Evolutionary conservation across 2,113 vertebrate species (phyloP).

Genomic region (Apodemus speciosus): DNA sequence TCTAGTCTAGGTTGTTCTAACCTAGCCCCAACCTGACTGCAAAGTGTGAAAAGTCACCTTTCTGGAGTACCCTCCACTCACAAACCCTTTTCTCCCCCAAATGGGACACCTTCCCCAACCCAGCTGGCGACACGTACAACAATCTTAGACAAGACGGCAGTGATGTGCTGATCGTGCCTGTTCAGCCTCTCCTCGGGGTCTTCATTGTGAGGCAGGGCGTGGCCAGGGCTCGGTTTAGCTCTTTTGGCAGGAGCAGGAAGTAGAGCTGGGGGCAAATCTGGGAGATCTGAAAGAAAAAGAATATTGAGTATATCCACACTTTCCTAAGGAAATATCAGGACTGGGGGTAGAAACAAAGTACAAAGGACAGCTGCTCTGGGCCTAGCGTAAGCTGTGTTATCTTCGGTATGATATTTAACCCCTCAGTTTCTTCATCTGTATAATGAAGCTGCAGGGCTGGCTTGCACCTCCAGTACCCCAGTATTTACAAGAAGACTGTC

Average conservation of each 20-base stretch:
- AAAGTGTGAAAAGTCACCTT: not conserved
- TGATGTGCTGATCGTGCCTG: conserved; percentile 92
- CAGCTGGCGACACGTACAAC: conserved; percentile 86
- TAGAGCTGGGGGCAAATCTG: conserved; percentile 91
- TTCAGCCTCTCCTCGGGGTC: conserved; percentile 90
- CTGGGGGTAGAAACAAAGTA: not conserved
- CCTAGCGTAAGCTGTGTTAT: not conserved
- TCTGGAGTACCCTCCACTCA: not conserved
- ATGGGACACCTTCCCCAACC: not conserved
- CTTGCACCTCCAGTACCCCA: not conserved
- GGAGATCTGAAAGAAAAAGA: conserved; percentile 86
- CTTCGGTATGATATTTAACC: not conserved
- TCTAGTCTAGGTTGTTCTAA: conserved; percentile 6
- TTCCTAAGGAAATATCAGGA: not conserved
- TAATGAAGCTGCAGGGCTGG: not conserved
- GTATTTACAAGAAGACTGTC: not conserved
- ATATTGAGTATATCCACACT: not conserved
- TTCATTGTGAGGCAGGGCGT: conserved; percentile 88
- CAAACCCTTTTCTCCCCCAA: not conserved
- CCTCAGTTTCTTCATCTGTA: not conserved
- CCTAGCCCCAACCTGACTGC: not conserved
- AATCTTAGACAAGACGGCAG: conserved; percentile 94
- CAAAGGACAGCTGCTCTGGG: not conserved
- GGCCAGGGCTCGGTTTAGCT: conserved; percentile 87
- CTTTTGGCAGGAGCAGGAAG: conserved; percentile 94